Evolutionary conservation across 2,113 vertebrate genomes (phyloP).

Genomic region (Psephotus haematonotus): DNA sequence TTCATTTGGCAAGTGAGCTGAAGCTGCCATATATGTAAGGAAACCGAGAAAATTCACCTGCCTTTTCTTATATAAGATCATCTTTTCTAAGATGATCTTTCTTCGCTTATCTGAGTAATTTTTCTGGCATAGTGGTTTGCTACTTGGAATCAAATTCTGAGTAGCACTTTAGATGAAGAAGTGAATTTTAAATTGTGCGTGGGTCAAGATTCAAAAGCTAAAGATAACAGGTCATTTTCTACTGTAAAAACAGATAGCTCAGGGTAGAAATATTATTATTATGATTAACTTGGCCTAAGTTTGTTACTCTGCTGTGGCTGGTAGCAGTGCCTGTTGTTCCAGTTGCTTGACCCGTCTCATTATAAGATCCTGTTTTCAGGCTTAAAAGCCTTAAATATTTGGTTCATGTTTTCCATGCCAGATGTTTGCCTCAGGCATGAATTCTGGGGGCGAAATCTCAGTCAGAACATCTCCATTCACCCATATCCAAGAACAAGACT

Average conservation of each 20-base stretch:
- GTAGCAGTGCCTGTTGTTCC: not conserved
- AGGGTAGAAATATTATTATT: not conserved
- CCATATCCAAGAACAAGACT: not conserved
- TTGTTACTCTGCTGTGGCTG: not conserved
- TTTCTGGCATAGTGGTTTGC: not conserved
- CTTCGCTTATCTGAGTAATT: not conserved
- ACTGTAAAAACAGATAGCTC: not conserved
- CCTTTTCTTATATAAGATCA: not conserved
- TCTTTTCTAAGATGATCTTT: not conserved
- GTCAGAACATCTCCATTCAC: not conserved
- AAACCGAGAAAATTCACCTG: not conserved
- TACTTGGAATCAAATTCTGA: not conserved
- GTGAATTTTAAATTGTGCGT: not conserved
- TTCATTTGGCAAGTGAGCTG: not conserved
- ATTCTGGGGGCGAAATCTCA: not conserved
- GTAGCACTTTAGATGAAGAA: not conserved
- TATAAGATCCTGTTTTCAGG: not conserved
- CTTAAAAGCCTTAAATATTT: not conserved
- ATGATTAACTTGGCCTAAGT: not conserved
- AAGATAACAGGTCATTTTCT: not conserved
- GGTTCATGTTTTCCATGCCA: not conserved
- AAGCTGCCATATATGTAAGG: not conserved
- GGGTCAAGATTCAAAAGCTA: not conserved
- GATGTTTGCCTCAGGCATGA: conserved; percentile 6
- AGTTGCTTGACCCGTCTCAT: not conserved